phyloP scores from a whole-genome alignment of 2,888 invertebrate species.

The Hyposoter dolosus region DNA sequence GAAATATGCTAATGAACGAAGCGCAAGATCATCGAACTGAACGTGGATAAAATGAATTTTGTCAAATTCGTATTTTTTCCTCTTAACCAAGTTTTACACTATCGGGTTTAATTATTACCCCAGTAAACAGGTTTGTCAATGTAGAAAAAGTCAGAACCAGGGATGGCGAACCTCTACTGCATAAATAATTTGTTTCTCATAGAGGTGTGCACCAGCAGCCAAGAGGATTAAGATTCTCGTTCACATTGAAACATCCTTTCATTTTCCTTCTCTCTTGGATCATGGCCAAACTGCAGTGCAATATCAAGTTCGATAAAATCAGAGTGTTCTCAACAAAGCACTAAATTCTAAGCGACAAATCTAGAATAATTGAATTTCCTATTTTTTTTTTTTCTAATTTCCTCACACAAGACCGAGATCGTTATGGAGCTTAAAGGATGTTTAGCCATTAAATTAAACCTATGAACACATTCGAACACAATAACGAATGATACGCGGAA shows the following conservation, averaged over 20 bases:
- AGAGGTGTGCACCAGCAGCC: not conserved
- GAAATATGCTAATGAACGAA: constrained; percentile 41
- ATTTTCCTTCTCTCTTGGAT: constrained; percentile 9
- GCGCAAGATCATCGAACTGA: not conserved
- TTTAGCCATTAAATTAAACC: no score
- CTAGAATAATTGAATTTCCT: no score
- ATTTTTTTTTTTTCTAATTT: no score
- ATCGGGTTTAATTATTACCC: not conserved
- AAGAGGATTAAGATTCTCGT: constrained; percentile 16
- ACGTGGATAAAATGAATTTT: not conserved
- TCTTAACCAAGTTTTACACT: not conserved
- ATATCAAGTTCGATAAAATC: not conserved
- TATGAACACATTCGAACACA: no score
- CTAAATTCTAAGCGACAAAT: no score
- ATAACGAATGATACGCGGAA: no score
- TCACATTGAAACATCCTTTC: constrained; percentile 33
- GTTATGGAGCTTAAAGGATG: no score
- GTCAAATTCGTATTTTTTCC: not conserved
- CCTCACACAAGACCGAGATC: no score
- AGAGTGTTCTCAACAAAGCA: not conserved
- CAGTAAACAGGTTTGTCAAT: not conserved
- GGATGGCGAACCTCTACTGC: not conserved
- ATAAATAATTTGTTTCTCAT: not conserved
- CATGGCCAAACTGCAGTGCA: not conserved
- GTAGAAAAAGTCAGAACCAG: not conserved